These are phyloP conservation scores for Chaetodon auriga DNA, from an alignment of 2,113 vertebrate species.

Conservation along the genomic window DNA sequence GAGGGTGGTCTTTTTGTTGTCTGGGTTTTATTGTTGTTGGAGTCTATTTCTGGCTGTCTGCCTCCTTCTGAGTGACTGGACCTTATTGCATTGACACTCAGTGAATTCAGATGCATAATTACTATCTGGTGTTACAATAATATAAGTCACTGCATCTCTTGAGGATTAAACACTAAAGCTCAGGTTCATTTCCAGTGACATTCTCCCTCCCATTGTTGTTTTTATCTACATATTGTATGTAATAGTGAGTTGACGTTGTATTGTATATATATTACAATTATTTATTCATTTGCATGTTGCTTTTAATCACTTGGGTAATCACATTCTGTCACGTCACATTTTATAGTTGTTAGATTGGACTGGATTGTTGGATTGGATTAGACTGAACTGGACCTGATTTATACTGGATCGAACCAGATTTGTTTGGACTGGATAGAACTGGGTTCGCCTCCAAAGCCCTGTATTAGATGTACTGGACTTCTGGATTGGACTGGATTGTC, in stretches of 20 bases:
- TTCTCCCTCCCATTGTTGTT: too few relatives aligned
- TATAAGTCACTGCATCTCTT: not conserved
- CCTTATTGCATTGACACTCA: not conserved
- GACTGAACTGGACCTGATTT: not conserved
- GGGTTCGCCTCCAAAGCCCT: too few relatives aligned
- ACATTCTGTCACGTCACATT: not conserved
- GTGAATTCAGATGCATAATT: not conserved
- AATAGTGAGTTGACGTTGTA: too few relatives aligned
- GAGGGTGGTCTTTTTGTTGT: constrained; percentile 7
- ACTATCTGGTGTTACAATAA: not conserved
- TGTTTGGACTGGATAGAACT: not conserved
- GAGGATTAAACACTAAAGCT: not conserved
- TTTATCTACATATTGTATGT: too few relatives aligned
- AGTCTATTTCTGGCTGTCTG: constrained; percentile 2
- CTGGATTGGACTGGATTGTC: not conserved
- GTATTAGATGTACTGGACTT: too few relatives aligned
- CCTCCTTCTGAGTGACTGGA: not conserved
- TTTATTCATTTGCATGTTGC: not conserved
- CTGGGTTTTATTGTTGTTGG: constrained; percentile 5
- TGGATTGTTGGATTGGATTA: not conserved
- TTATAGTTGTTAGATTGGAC: not conserved
- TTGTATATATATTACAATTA: not conserved
- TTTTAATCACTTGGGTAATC: too few relatives aligned
- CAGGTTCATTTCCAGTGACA: too few relatives aligned
- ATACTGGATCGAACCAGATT: not conserved